Base-by-base conservation (phyloP, 2,113 vertebrate species). In the Brachyhypopomus gauderio region DNA sequence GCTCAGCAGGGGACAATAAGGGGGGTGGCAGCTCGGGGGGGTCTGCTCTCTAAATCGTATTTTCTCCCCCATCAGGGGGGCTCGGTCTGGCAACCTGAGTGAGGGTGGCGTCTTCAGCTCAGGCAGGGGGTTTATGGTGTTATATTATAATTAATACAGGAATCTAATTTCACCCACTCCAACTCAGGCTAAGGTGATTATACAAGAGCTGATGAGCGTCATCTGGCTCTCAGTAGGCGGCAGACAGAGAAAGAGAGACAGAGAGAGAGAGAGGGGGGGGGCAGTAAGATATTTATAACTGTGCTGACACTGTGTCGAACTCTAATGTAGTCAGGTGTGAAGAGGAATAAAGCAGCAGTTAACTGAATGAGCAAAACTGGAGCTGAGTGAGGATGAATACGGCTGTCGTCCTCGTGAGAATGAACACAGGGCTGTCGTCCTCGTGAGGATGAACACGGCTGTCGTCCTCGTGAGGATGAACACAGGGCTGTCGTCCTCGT, bases 131-230 rank as follows among this genome's bases (percentile, higher is more conserved):
- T 88, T 91, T 87, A 89, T 89, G 85, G 88, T 83, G 80, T 88
- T 88, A 82, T 84, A 77, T 86, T 87, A 77, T 91, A 93, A 91
- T 92, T 92, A 92, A 91, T 89, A 91, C 81, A 83, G 83, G 87
- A 90, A 92, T 91, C 85, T 84, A 87, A 90, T 91, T 91, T 83
- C 83, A 71, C 88, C 86, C 87, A 90, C 86, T 87, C 87, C 89
- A 84, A 84, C 78, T 88, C 78, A 78, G 70, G 83, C 73, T 86
- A 85, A 92, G 86, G 84, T 83, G 78, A 91, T 91, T 89, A 90
- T 86, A 83, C 86, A 78, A 85, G 69, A 80, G 72, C 84, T 90
- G 87, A 90, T 89, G 87, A 89, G 86, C 78, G 59, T 88, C 84
- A 83, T 84, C 86, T 77, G 82, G 77, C 74, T 77, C 75, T 77